Base-by-base conservation (phyloP, 2,113 vertebrate species). In the Rhinoptilus africanus region DNA sequence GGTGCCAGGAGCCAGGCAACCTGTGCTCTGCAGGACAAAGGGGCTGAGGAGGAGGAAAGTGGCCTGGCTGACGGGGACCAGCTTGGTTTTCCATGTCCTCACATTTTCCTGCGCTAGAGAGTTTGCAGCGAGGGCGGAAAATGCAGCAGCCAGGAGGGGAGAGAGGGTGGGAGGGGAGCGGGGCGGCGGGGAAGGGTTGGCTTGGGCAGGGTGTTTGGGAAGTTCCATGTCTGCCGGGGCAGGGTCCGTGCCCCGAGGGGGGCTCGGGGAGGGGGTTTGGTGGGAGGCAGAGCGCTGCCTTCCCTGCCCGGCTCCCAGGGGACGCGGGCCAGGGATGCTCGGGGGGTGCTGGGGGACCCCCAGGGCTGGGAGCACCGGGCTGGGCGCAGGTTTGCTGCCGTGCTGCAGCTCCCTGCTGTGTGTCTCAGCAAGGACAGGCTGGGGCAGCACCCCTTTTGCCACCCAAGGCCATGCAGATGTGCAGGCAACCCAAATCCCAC, bases 41-140 rank as follows among this genome's bases (percentile, higher is more conserved):
- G 54, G 50, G 18, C 60, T 71, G 92, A 82, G 84, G 56, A 74
- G 69, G 56, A 85, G 30, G 57, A 78, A 78, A 85, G 47, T 72
- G 47, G 54, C 67, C 37, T 2, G 3, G 82, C 39, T 80, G 63
- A 67, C 0, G 14, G 59, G 60, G 41, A 48, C 4, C 0, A 5
- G 53, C 34, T 78, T 75, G 32, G 14, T 85, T 95, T 96, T 97
- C 94, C 79, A 92, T 63, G 72, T 75, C 68, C 48, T 96, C 88
- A 81, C 37, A 67, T 92, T 95, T 95, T 95, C 75, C 85, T 83
- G 68, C 1, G 6, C 71, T 54, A 45, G 23, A 72, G 27, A 57
- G 12, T 56, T 88, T 89, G 47, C 67, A 66, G 62, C 2, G 24
- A 88, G 57, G 82, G 30, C 20, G 68, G 72, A 92, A 96, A 92